Base-by-base conservation (phyloP, 2,113 vertebrate species). In the Paraplagusia blochii region DNA sequence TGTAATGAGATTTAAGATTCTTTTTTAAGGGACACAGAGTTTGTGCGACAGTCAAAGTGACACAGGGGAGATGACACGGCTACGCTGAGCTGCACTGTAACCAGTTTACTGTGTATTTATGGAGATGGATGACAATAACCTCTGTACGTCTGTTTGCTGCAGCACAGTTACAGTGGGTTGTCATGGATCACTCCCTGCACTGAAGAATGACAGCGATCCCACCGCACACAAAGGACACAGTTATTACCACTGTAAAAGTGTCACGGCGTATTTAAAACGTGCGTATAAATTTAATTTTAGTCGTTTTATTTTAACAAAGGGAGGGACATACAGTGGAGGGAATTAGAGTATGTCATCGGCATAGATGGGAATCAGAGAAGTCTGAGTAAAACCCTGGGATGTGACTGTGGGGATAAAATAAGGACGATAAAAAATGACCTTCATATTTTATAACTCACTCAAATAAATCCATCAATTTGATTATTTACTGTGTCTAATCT, bases 41-140 rank as follows among this genome's bases (percentile, higher is more conserved):
- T 34, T 47, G 57, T 68, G 39, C 2, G 33, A 57, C 51, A 57
- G 66, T 18, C n/a, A 1, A 49, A 63, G 52, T 43, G 50, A 65
- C 74, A 44, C 61, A n/a, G 47, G 59, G 65, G 72, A 84, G 58
- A 34, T 53, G 72, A 53, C 67, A 63, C 16, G 63, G 52, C 65
- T 49, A 68, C 61, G 74, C 63, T 55, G 44, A 69, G 63, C 53
- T 60, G 54, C 45, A 61, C 53, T 14, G 13, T 79, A 82, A 86
- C 74, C 62, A 58, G 63, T 66, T 89, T 88, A 86, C 58, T 18
- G 66, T 44, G 72, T 66, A 70, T 64, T 73, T 58, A 82, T 85
- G 53, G 83, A 88, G 82, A 87, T 58, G 7, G 80, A 87, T 78
- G 77, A 70, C 46, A 33, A 62, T 51, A 44, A 49, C 56, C 15